Conservation (phyloP, 2,113 vertebrate species). For the Eublepharis macularius region DNA sequence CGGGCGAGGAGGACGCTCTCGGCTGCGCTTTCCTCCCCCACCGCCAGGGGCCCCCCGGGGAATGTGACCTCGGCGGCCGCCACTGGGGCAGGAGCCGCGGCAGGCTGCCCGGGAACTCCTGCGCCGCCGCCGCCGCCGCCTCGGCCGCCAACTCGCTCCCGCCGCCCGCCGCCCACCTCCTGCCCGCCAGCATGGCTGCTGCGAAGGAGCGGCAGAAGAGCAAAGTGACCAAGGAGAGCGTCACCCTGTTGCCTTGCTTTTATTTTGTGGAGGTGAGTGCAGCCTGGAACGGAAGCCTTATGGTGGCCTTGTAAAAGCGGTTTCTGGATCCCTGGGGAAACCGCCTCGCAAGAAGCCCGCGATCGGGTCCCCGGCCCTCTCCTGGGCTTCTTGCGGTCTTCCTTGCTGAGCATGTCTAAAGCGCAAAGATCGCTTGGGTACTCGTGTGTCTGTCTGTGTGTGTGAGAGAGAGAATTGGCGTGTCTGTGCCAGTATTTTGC, state of each 20-base stretch:
- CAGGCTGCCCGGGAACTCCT: constrained; percentile 42
- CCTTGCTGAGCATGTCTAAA: too few species aligned
- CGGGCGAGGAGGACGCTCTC: constrained; percentile 27
- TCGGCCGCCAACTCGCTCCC: constrained; percentile 36
- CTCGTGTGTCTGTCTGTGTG: constrained; percentile 52
- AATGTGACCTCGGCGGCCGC: constrained; percentile 71
- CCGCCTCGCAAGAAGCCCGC: too few species aligned
- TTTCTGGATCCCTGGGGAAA: too few species aligned
- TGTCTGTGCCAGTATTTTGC: neutral
- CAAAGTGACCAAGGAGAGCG: constrained; percentile 90
- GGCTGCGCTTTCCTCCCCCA: constrained; percentile 57
- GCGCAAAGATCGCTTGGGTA: too few species aligned
- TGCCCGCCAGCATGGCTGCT: constrained; percentile 83
- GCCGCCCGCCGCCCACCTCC: constrained; percentile 30
- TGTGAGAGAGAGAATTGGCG: neutral
- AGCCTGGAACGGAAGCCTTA: neutral
- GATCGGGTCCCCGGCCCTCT: neutral
- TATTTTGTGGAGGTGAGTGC: constrained; percentile 96
- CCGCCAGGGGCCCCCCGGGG: constrained; percentile 63
- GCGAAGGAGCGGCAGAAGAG: constrained; percentile 84
- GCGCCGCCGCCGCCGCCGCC: neutral
- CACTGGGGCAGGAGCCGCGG: constrained; percentile 58
- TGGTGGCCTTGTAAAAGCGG: neutral
- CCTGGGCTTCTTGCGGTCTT: neutral
- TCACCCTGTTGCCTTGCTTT: constrained; percentile 95